Evolutionary conservation across 2,888 invertebrate genomes (phyloP).

Genomic region (Drosophila mettleri): DNA sequence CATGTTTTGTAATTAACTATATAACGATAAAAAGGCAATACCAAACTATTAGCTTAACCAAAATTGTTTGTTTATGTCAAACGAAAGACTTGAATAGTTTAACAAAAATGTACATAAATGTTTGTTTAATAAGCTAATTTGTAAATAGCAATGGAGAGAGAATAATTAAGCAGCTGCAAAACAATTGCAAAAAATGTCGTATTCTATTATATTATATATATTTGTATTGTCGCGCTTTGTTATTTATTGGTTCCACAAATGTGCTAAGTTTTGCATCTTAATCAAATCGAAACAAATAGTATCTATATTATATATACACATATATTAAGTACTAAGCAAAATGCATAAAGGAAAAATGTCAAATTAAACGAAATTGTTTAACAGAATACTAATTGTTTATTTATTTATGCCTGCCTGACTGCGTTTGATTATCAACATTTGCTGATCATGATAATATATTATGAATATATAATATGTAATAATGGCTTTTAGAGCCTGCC

Average conservation of each 20-base stretch:
- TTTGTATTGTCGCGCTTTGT: conserved; percentile 51
- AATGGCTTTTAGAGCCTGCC: conserved; percentile 29
- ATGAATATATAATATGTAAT: conserved; percentile 6
- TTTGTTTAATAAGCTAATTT: conserved; percentile 21
- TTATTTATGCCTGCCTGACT: conserved; percentile 8
- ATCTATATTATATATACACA: conserved; percentile 25
- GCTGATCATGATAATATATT: conserved; percentile 14
- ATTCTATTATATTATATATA: conserved; percentile 12
- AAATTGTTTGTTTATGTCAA: conserved; percentile 49
- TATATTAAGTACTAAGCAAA: conserved; percentile 32
- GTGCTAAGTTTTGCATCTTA: conserved; percentile 37
- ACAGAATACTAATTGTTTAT: conserved; percentile 48
- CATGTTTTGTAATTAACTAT: conserved; percentile 18
- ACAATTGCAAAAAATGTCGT: conserved; percentile 36
- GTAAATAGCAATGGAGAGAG: conserved; percentile 41
- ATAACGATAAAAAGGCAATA: conserved; percentile 18
- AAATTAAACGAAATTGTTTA: conserved; percentile 72
- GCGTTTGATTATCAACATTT: conserved; percentile 5
- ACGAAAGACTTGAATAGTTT: conserved; percentile 63
- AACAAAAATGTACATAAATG: conserved; percentile 44
- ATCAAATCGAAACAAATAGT: conserved; percentile 29
- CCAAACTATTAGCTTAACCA: conserved; percentile 36
- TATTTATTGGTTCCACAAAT: conserved; percentile 61
- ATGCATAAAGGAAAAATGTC: conserved; percentile 31
- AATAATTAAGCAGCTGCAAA: conserved; percentile 34